A percentile compares a stretch with the other conserved stretches of the same genome.
These are phyloP conservation scores for Rhinogobius similis DNA, from an alignment of 2,113 vertebrate genomes.

Conservation along the genomic window DNA sequence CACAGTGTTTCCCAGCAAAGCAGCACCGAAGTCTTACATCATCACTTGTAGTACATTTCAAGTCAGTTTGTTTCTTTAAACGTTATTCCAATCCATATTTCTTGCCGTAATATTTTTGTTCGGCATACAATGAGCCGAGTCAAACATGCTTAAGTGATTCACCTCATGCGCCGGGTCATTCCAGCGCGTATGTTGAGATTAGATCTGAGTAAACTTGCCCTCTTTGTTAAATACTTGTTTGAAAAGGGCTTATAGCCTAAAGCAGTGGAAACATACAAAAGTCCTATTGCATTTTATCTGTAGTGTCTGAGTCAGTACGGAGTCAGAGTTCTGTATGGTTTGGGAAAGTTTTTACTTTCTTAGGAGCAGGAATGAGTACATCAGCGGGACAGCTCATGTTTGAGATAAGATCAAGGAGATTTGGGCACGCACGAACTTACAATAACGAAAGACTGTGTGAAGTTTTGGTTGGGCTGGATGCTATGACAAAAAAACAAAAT, in stretches of 20 bases:
- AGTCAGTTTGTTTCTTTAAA: background rate
- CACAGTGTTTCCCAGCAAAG: conserved; percentile 33
- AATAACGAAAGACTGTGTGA: background rate
- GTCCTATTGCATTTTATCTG: background rate
- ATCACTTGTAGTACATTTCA: background rate
- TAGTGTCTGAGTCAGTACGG: background rate
- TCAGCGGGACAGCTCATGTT: background rate
- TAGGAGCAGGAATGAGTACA: background rate
- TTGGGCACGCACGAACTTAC: background rate
- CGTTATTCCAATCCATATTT: background rate
- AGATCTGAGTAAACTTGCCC: conserved; percentile 21
- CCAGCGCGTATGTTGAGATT: conserved; percentile 15
- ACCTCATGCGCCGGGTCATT: conserved; percentile 9
- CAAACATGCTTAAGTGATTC: conserved; percentile 16
- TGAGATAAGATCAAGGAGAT: background rate
- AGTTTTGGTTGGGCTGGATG: background rate
- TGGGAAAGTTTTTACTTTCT: background rate
- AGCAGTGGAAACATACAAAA: background rate
- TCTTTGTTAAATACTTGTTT: background rate
- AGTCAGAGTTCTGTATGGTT: background rate
- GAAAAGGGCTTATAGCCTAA: background rate
- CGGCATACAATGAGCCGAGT: conserved; percentile 21
- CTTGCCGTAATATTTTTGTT: background rate
- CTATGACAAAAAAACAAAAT: too few species aligned
- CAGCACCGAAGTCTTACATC: conserved; percentile 19